A percentile compares a stretch with the other conserved stretches of the same genome.
phyloP scores from a whole-genome alignment of 35 echinoderm and acorn worm species.

The Strongylocentrotus purpuratus region DNA sequence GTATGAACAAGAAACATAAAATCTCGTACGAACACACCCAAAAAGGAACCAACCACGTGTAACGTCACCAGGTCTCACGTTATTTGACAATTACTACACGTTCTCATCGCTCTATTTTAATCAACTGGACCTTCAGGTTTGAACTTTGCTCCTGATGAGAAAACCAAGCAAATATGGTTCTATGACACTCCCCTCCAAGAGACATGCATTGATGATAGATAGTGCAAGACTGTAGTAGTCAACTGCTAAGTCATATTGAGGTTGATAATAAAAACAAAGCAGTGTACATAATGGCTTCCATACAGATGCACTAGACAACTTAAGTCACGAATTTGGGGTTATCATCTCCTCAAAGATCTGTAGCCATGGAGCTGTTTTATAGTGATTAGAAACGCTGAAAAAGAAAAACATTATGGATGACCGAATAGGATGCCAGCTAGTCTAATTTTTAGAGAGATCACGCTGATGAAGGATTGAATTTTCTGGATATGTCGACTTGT shows the following conservation, averaged over 20 bases:
- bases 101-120: not conserved
- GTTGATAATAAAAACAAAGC: not conserved
- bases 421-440: not conserved
- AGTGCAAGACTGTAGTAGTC: not conserved
- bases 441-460: too few species aligned
- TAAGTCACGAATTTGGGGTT: not conserved
- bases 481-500: too few species aligned
- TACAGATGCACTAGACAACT: not conserved
- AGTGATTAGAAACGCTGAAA: not conserved
- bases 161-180: not conserved
- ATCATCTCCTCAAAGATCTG: not conserved
- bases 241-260: not conserved
- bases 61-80: not conserved
- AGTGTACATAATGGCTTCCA: not conserved
- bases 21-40: too few species aligned
- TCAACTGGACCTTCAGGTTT: not conserved
- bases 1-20: too few species aligned
- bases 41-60: not conserved
- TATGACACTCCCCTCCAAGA: not conserved
- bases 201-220: not conserved
- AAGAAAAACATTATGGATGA: not conserved
- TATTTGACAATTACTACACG: not conserved
- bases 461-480: too few species aligned
- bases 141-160: not conserved
- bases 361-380: not conserved